Conservation (phyloP, 2,113 vertebrate species). For the Fukomys damarensis region DNA sequence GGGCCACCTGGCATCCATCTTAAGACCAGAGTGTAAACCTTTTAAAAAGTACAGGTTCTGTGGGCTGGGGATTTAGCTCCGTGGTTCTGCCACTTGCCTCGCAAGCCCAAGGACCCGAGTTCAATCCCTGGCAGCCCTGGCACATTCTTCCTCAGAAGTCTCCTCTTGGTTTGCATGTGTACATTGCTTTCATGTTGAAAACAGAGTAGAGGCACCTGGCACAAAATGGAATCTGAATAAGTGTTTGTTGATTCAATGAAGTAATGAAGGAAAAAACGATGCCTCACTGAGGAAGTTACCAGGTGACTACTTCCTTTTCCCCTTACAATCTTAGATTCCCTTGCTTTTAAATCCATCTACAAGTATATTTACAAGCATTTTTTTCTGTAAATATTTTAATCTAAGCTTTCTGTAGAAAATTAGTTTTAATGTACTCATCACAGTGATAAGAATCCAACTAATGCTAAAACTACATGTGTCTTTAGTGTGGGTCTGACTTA, state of each 20-base stretch:
- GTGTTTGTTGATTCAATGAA: neutral
- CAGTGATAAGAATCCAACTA: neutral
- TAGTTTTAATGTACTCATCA: neutral
- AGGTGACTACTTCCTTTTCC: neutral
- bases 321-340: neutral
- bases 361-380: neutral
- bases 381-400: neutral
- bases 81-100: no score
- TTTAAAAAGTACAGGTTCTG: no score
- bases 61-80: no score
- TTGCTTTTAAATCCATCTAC: neutral
- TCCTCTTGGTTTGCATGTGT: neutral
- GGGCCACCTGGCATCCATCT: no score
- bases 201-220: neutral
- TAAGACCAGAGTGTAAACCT: no score
- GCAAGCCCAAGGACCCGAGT: no score
- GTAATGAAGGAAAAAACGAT: neutral
- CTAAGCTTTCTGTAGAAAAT: neutral
- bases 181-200: slow-evolving; percentile 26
- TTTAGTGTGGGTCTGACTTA: neutral
- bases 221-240: neutral
- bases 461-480: neutral
- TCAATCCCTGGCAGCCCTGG: no score
- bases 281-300: neutral
- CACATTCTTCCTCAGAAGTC: neutral